Conservation (phyloP, 2,888 invertebrate genomes). For the Kryphioiulus occultus region DNA sequence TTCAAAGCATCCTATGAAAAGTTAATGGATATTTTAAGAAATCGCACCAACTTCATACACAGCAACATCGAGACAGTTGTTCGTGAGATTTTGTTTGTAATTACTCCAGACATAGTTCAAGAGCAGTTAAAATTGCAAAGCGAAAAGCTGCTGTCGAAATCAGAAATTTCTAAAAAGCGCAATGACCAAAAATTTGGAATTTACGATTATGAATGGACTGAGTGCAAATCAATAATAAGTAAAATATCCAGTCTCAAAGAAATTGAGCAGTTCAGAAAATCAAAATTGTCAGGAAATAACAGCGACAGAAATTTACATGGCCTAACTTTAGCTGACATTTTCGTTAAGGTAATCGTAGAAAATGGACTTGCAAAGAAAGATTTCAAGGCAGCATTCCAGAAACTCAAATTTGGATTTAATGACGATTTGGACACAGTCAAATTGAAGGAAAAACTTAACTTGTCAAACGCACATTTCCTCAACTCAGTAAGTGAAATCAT, state of each 20-base stretch:
- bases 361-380: background rate
- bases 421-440: background rate
- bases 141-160: no score
- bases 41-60: no score
- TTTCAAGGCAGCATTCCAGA: background rate
- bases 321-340: background rate
- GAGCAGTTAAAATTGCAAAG: background rate
- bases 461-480: no score
- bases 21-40: background rate
- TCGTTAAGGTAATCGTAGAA: background rate
- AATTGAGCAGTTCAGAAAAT: background rate
- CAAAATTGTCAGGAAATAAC: background rate
- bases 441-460: background rate
- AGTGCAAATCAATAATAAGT: background rate
- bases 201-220: background rate
- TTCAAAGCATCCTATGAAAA: background rate
- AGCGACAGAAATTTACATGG: background rate
- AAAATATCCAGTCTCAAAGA: background rate
- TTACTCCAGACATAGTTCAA: background rate
- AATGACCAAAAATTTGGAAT: no score
- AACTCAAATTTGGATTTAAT: background rate
- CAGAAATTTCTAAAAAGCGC: background rate
- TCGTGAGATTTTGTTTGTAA: background rate
- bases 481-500: background rate
- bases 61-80: background rate